Conservation (phyloP, 2,888 invertebrate genomes). For the Spisula solida region DNA sequence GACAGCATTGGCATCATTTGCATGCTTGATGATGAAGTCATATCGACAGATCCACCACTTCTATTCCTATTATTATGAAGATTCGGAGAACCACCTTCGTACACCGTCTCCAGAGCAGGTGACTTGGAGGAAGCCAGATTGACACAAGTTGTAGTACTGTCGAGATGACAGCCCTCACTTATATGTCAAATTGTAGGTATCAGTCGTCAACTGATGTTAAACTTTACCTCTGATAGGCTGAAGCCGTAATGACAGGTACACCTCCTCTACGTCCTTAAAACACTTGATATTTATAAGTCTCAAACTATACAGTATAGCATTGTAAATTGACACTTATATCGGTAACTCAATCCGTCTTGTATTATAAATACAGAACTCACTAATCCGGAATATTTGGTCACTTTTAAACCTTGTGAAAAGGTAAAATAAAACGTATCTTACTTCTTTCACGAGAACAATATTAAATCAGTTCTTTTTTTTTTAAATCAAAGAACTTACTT, state of each 20-base stretch:
- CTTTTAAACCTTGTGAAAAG: not conserved
- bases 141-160: constrained; percentile 33
- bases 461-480: not conserved
- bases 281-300: not conserved
- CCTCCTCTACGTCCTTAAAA: not conserved
- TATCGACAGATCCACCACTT: constrained; percentile 44
- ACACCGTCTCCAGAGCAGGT: constrained; percentile 66
- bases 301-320: not conserved
- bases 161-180: constrained; percentile 48
- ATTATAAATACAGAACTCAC: constrained; percentile 2
- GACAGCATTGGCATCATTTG: constrained; percentile 78
- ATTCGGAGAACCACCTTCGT: constrained; percentile 46
- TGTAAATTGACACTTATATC: not conserved
- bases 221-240: constrained; percentile 25
- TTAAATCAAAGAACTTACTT: not conserved
- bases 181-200: constrained; percentile 38
- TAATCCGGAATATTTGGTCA: not conserved
- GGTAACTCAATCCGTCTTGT: constrained; percentile 15
- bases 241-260: constrained; percentile 11
- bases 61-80: constrained; percentile 13
- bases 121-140: constrained; percentile 68
- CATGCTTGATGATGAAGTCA: constrained; percentile 45
- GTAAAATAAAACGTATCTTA: not conserved
- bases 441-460: not conserved
- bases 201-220: not conserved